phyloP scores from a whole-genome alignment of 2,113 vertebrate genomes.

The Pachypanchax playfairii region DNA sequence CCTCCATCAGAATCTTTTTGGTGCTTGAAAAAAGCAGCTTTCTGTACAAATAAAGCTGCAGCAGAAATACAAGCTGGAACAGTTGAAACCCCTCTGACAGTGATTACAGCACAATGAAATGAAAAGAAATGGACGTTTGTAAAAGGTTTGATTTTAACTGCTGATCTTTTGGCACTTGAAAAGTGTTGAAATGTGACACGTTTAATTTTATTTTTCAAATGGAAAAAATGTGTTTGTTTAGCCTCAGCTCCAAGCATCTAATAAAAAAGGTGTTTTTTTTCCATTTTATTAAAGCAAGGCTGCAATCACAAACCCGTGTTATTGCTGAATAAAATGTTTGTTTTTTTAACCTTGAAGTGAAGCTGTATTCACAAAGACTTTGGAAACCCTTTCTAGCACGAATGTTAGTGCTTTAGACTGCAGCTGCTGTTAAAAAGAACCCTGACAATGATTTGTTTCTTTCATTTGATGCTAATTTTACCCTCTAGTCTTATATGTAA shows the following conservation, averaged over 20 bases:
- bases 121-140: slow-evolving; percentile 6
- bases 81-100: slow-evolving; percentile 12
- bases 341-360: too few relatives aligned
- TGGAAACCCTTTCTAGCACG: too few relatives aligned
- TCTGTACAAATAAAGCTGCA: slow-evolving; percentile 31
- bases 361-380: too few relatives aligned
- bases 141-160: slow-evolving; percentile 20
- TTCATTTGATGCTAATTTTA: too few relatives aligned
- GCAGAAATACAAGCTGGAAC: slow-evolving; percentile 21
- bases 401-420: too few relatives aligned
- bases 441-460: too few relatives aligned
- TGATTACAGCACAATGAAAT: neutral
- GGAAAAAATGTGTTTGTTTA: neutral
- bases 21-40: slow-evolving; percentile 12
- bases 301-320: neutral
- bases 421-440: too few relatives aligned
- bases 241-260: neutral
- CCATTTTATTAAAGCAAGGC: too few relatives aligned
- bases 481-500: too few relatives aligned
- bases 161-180: neutral
- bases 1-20: slow-evolving; percentile 9
- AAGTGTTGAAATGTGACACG: neutral
- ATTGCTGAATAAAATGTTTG: too few relatives aligned
- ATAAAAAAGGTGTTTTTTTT: neutral
- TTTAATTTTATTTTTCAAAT: slow-evolving; percentile 3